Percentiles rank a stretch among this genome's conserved stretches.
These are phyloP conservation scores for Dasysyrphus albostriatus DNA, from an alignment of 2,888 invertebrate species.

Conservation along the genomic window DNA sequence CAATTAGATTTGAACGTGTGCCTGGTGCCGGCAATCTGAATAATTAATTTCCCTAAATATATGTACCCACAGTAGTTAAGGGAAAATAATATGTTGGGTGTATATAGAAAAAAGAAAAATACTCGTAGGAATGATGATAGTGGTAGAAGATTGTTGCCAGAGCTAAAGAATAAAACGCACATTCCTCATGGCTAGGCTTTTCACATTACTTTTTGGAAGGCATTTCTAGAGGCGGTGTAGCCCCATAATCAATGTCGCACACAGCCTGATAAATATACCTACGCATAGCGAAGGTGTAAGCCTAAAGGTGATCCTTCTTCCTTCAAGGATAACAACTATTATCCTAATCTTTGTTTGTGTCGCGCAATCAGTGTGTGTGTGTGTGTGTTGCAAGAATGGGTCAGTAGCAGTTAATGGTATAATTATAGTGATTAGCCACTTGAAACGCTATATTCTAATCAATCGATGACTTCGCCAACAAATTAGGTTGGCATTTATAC, in stretches of 20 bases:
- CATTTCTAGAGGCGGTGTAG: neutral
- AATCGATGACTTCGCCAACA: constrained; percentile 51
- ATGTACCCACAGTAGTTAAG: neutral
- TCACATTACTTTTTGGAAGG: neutral
- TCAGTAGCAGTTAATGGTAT: constrained; percentile 51
- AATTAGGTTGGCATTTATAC: constrained; percentile 39
- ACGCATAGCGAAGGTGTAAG: constrained; percentile 9
- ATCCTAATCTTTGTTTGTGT: constrained; percentile 42
- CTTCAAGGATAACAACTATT: constrained; percentile 41
- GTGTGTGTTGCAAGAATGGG: constrained; percentile 8
- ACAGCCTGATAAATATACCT: neutral
- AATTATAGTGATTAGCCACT: constrained; percentile 57
- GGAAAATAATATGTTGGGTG: neutral
- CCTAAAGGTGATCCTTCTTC: constrained; percentile 15
- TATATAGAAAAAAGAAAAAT: neutral
- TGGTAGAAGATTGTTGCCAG: neutral
- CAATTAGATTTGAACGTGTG: constrained; percentile 44
- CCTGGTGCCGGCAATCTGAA: constrained; percentile 44
- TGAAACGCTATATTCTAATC: constrained; percentile 54
- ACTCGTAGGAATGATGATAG: neutral
- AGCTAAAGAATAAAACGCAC: neutral
- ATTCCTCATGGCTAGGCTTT: neutral
- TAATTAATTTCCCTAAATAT: constrained; percentile 60
- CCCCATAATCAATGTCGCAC: constrained; percentile 52
- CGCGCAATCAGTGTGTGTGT: neutral